Conservation (phyloP, 2,113 vertebrate species). For the Mesoclemmys tuberculata region DNA sequence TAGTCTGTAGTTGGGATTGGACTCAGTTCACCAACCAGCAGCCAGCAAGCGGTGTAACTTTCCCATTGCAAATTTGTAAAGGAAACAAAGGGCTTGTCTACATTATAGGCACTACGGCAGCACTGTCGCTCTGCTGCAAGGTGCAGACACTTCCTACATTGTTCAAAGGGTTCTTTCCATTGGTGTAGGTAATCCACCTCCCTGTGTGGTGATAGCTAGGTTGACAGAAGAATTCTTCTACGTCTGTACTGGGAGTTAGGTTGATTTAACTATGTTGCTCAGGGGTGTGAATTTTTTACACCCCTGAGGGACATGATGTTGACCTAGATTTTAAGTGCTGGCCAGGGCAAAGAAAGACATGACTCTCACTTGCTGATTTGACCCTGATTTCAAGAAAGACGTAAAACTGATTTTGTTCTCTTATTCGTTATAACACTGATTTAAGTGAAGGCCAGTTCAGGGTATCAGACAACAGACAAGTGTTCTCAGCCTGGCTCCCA, state of each 20-base stretch:
- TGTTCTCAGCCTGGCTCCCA: neutral
- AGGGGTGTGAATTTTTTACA: neutral
- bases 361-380: neutral
- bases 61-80: neutral
- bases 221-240: neutral
- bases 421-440: neutral
- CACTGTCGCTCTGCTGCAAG: neutral
- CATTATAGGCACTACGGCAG: neutral
- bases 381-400: neutral
- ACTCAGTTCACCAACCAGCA: neutral
- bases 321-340: neutral
- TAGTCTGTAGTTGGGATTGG: neutral
- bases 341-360: neutral
- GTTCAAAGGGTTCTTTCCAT: neutral
- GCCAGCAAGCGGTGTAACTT: neutral
- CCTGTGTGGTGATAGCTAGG: neutral
- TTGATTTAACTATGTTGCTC: neutral
- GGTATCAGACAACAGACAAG: neutral
- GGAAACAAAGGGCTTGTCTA: neutral
- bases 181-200: neutral
- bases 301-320: neutral
- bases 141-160: neutral
- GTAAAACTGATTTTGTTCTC: neutral
- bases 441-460: neutral
- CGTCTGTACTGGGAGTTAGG: neutral